Conservation (phyloP, 2,888 invertebrate species). For the Eupithecia abbreviata region DNA sequence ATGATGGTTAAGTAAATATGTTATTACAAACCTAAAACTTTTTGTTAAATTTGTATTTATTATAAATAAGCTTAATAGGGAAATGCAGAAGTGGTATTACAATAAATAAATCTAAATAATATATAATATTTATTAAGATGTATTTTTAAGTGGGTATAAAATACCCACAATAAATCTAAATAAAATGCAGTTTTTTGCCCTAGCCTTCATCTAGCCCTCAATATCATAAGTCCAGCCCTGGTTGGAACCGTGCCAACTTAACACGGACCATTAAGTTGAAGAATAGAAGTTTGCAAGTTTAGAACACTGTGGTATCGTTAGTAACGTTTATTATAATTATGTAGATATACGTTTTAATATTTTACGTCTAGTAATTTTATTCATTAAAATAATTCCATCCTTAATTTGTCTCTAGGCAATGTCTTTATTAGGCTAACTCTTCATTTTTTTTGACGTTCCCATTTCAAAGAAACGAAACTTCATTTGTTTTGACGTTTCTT, state of each 20-base stretch:
- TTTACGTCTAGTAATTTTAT: background rate
- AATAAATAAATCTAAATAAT: too few relatives aligned
- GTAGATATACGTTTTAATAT: slow-evolving; percentile 6
- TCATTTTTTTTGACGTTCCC: background rate
- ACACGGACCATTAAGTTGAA: slow-evolving; percentile 48
- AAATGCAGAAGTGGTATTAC: too few relatives aligned
- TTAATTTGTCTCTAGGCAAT: background rate
- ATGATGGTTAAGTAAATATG: background rate
- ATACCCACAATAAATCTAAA: too few relatives aligned
- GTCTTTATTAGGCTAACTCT: background rate
- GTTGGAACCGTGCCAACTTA: slow-evolving; percentile 43
- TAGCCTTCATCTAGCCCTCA: too few relatives aligned
- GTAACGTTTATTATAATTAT: slow-evolving; percentile 18
- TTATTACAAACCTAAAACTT: background rate
- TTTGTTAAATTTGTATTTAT: background rate
- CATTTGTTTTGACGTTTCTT: background rate
- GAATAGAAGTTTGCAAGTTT: slow-evolving; percentile 46
- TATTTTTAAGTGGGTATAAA: too few relatives aligned
- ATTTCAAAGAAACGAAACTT: background rate
- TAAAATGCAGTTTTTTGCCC: too few relatives aligned
- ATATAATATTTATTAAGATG: too few relatives aligned
- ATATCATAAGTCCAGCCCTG: slow-evolving; percentile 27
- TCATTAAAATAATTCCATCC: background rate
- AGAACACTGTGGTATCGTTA: slow-evolving; percentile 35
- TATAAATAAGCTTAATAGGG: too few relatives aligned